A percentile compares a stretch with the other conserved stretches of the same genome.
These are phyloP conservation scores for Anthopleura xanthogrammica DNA, from an alignment of 92 coral and sea anemone genomes.

Conservation along the genomic window DNA sequence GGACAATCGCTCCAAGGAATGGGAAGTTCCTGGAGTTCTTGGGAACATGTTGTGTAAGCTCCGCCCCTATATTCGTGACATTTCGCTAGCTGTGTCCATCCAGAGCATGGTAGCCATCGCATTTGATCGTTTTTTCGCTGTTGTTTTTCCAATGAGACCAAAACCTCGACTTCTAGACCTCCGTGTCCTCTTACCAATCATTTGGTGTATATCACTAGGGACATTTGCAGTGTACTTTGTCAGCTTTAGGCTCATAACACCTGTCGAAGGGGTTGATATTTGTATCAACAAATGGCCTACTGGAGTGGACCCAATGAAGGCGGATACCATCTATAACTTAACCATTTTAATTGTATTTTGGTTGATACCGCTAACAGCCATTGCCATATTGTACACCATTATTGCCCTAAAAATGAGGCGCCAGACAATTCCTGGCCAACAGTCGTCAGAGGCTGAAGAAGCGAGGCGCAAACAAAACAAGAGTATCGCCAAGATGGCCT, in stretches of 20 bases:
- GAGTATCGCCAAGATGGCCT: not conserved
- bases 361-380: not conserved
- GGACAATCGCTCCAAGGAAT: conserved; percentile 2
- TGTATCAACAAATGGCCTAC: conserved; percentile 3
- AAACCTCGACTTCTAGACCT: conserved; percentile 12
- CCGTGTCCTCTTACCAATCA: conserved; percentile 12
- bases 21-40: conserved; percentile 2
- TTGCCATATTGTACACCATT: not conserved
- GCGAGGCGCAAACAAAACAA: not conserved
- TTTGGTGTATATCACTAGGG: conserved; percentile 1
- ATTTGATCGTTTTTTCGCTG: conserved; percentile 33
- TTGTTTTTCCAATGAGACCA: conserved; percentile 14
- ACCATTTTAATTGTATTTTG: not conserved
- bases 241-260: not conserved
- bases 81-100: conserved; percentile 11
- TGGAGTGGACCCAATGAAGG: not conserved
- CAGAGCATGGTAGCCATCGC: conserved; percentile 23
- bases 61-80: conserved; percentile 11
- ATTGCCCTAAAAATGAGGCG: not conserved
- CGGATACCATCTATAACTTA: not conserved
- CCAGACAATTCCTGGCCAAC: conserved; percentile 7
- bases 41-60: conserved; percentile 17
- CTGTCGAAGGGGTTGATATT: not conserved
- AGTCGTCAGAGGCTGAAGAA: conserved; percentile 6
- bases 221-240: conserved; percentile 1